These are phyloP conservation scores for Acanthosoma haemorrhoidale DNA, from an alignment of 2,888 invertebrate genomes.

Conservation along the genomic window DNA sequence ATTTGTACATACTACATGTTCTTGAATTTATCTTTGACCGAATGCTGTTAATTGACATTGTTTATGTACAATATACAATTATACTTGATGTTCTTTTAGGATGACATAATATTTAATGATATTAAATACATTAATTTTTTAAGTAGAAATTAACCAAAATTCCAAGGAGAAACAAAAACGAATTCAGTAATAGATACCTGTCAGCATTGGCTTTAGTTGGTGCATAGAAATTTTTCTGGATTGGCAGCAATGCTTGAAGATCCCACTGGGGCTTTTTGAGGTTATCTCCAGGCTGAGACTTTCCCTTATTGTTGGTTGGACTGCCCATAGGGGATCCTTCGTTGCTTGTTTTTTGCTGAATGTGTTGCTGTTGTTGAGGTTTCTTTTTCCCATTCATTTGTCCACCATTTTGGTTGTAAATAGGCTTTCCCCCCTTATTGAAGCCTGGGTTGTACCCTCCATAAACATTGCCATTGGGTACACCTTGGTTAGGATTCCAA, in stretches of 20 bases:
- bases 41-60: too few species aligned
- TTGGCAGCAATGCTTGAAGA: slow-evolving; percentile 64
- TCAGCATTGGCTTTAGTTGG: slow-evolving; percentile 69
- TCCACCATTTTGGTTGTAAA: background rate
- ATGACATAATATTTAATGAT: background rate
- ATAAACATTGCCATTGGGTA: slow-evolving; percentile 9
- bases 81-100: background rate
- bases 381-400: slow-evolving; percentile 19
- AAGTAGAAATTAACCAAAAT: background rate
- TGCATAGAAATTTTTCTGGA: slow-evolving; percentile 87
- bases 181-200: slow-evolving; percentile 50
- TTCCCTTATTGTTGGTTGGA: slow-evolving; percentile 11
- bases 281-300: slow-evolving; percentile 59
- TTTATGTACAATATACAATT: too few species aligned
- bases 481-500: slow-evolving; percentile 26
- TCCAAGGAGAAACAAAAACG: background rate
- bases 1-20: too few species aligned
- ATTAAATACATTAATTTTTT: background rate
- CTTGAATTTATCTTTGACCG: too few species aligned
- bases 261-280: slow-evolving; percentile 83
- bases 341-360: slow-evolving; percentile 16
- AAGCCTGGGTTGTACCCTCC: slow-evolving; percentile 18
- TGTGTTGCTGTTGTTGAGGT: slow-evolving; percentile 21
- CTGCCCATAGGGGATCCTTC: background rate
- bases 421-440: slow-evolving; percentile 3